These are phyloP conservation scores for Cotesia glomerata DNA, from an alignment of 1,140 invertebrate species.

Conservation along the genomic window DNA sequence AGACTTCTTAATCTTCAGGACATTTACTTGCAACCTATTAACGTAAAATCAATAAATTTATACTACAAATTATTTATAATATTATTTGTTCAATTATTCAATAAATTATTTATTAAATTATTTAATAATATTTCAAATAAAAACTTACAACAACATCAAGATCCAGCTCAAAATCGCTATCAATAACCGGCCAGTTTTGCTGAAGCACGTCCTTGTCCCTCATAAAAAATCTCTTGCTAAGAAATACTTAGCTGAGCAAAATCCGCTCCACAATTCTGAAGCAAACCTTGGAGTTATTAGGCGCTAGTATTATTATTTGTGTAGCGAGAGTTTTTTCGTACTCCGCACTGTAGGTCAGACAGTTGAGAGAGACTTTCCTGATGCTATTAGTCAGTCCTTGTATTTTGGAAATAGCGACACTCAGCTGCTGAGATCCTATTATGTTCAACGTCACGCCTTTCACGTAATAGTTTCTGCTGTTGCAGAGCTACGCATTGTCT, in stretches of 20 bases:
- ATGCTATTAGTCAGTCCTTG: slow-evolving; percentile 79
- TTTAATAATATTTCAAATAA: slow-evolving; percentile 5
- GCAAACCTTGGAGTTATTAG: slow-evolving; percentile 89
- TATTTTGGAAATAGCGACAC: slow-evolving; percentile 83
- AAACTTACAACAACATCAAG: slow-evolving; percentile 68
- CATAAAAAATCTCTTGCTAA: slow-evolving; percentile 63
- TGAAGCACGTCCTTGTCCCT: slow-evolving; percentile 72
- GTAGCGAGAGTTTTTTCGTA: slow-evolving; percentile 79
- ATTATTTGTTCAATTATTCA: too few species aligned
- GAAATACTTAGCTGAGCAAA: slow-evolving; percentile 68
- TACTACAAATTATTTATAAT: too few species aligned
- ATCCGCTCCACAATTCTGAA: slow-evolving; percentile 86
- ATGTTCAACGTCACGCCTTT: slow-evolving; percentile 75
- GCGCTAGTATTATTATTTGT: slow-evolving; percentile 84
- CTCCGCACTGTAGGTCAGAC: slow-evolving; percentile 72
- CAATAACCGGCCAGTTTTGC: slow-evolving; percentile 83
- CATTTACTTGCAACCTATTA: slow-evolving; percentile 63
- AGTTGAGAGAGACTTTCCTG: slow-evolving; percentile 65
- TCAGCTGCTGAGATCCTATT: slow-evolving; percentile 76
- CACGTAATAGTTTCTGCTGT: slow-evolving; percentile 81
- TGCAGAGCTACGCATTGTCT: slow-evolving; percentile 71
- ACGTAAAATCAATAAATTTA: too few species aligned
- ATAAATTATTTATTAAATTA: slow-evolving; percentile 23
- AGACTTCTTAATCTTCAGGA: slow-evolving; percentile 62
- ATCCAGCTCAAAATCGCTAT: slow-evolving; percentile 73